Percentiles rank a stretch among this genome's conserved stretches.
phyloP scores from a whole-genome alignment of 2,113 vertebrate species.

The Pituophis catenifer region DNA sequence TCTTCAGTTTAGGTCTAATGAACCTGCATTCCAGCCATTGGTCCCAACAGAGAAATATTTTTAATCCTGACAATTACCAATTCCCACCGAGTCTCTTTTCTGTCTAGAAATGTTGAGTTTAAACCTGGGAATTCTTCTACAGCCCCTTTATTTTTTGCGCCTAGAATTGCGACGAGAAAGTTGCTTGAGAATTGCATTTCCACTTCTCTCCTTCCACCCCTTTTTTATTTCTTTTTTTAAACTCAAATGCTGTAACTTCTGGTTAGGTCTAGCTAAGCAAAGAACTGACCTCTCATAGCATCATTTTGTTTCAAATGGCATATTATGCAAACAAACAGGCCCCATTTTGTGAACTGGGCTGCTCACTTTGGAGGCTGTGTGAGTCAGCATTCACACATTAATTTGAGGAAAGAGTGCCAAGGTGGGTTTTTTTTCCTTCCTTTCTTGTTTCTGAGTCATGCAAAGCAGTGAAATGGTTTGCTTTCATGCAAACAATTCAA shows the following conservation, averaged over 20 bases:
- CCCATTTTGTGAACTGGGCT: neutral
- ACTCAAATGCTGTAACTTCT: neutral
- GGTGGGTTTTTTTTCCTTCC: neutral
- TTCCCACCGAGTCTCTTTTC: neutral
- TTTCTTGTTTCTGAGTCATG: conserved; percentile 6
- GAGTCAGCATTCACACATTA: neutral
- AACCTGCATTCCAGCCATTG: neutral
- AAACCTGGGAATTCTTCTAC: neutral
- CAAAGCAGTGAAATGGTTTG: neutral
- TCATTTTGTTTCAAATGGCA: neutral
- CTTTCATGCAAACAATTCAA: neutral
- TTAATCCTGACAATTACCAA: neutral
- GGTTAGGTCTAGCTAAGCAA: neutral
- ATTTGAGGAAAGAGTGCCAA: neutral
- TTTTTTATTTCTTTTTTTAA: neutral
- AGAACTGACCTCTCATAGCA: neutral
- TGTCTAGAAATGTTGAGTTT: neutral
- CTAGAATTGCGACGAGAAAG: neutral
- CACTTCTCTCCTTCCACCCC: neutral
- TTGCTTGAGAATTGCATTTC: neutral
- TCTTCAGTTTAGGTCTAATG: neutral
- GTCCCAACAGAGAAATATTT: neutral
- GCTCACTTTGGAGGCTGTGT: rapidly evolving
- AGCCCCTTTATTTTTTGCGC: neutral
- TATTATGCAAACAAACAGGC: neutral